A percentile compares a stretch with the other conserved stretches of the same genome.
phyloP scores from a whole-genome alignment of 2,113 vertebrate genomes.

The Onychorhynchus coronatus region DNA sequence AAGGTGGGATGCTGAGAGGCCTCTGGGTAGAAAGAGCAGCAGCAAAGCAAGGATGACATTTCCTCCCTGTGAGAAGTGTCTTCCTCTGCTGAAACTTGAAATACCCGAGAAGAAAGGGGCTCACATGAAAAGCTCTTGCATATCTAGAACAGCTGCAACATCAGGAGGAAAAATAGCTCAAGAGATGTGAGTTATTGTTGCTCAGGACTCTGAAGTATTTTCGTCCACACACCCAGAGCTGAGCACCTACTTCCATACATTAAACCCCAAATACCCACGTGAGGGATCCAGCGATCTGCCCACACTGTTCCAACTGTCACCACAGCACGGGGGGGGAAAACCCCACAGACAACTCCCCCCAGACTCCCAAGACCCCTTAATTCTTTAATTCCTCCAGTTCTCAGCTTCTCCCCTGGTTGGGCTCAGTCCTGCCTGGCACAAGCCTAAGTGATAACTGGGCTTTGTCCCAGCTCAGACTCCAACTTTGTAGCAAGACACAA shows the following conservation, averaged over 20 bases:
- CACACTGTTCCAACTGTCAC: background rate
- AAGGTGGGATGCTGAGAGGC: background rate
- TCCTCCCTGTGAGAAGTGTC: background rate
- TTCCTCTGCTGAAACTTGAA: background rate
- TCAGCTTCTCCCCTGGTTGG: background rate
- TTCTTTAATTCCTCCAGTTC: background rate
- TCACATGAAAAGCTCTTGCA: background rate
- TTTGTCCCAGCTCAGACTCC: background rate
- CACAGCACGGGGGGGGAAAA: background rate
- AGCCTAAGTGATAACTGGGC: fast-evolving
- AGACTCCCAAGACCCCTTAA: background rate
- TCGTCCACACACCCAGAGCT: background rate
- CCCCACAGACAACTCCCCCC: fast-evolving
- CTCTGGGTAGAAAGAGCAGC: background rate
- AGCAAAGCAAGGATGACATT: background rate
- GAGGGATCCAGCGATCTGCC: background rate
- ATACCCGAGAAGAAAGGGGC: background rate
- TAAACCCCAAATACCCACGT: background rate
- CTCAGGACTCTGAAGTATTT: background rate
- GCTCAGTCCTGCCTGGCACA: background rate
- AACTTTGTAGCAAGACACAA: background rate
- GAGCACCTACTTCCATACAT: background rate
- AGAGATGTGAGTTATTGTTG: background rate
- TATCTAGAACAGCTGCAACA: background rate
- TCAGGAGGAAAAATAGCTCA: background rate